A percentile compares a stretch with the other conserved stretches of the same genome.
These are phyloP conservation scores for Rhopalosiphum nymphaeae DNA, from an alignment of 2,888 invertebrate species.

Conservation along the genomic window DNA sequence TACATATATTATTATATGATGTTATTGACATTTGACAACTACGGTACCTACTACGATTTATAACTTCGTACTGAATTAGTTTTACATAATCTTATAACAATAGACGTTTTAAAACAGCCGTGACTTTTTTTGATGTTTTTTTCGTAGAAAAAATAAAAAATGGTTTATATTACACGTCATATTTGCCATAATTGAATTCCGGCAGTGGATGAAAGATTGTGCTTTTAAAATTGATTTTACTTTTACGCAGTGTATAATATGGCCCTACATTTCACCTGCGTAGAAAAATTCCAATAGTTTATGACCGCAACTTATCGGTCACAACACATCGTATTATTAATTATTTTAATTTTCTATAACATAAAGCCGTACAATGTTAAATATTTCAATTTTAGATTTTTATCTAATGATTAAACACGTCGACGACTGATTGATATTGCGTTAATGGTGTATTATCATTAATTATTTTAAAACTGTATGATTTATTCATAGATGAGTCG, in stretches of 20 bases:
- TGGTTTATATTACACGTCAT: background rate
- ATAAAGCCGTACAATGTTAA: background rate
- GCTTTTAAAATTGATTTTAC: background rate
- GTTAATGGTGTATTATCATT: background rate
- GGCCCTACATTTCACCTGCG: background rate
- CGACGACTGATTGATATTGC: background rate
- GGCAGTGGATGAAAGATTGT: background rate
- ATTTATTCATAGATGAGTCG: background rate
- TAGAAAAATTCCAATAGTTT: background rate
- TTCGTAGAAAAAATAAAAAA: background rate
- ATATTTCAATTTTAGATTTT: constrained; percentile 23
- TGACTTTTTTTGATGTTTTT: background rate
- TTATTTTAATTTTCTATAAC: background rate
- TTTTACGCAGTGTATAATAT: background rate
- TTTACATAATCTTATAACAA: background rate
- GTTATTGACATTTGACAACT: background rate
- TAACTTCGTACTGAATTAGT: background rate
- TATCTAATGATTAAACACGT: constrained; percentile 11
- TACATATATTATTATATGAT: background rate
- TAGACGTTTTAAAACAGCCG: background rate
- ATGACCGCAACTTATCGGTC: background rate
- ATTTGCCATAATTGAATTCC: background rate
- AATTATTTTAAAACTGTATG: background rate
- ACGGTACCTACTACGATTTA: background rate
- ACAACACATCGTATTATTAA: constrained; percentile 10